Evolutionary conservation across 2,888 invertebrate genomes (phyloP), one percentile per base, ranked within the genome.

Genomic region (Drosophila dives): DNA sequence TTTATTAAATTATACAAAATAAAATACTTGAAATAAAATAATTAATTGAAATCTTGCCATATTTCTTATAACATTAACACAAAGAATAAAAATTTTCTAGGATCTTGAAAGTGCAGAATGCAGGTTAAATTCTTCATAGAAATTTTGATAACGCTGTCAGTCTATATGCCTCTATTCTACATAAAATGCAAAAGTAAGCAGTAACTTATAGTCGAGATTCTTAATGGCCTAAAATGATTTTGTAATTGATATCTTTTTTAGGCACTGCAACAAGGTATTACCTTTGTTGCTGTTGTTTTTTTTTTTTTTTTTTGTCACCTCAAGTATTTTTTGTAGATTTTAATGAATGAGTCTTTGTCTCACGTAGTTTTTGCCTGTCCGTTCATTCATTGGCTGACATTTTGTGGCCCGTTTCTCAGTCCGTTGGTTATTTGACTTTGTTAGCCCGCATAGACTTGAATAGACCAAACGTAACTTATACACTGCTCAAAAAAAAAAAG

Each of bases 281-380:
- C 63, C 26, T 45, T 69, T 61, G 53, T 75, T 72, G 55, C 56
- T 55, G 54, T 54, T 68, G 54, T 51, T 51, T 10, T 56, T 50
- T 15, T 51, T 51, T 10, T 56, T 50, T 15, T 29, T 15, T 32
- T 42, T 49, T 45, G 45, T 15, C 45, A 45, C 23, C 15, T 3
- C 4, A 23, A 50, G 50, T 29, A 17, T 50, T 29, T 50, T 50
- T 50, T 29, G 53, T 36, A 33, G 45, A 50, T 33, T 64, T 79
- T 75, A 76, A 71, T 72, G 71, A 79, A 80, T 68, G 64, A 72
- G 55, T 73, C 77, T 34, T 63, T 75, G 83, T 88, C 87, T 82
- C 89, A 84, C 84, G 84, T 42, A 53, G 33, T 34, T 61, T 45
- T 60, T 60, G 50, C 29, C 51, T 55, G 69, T 72, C 66, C 67